A percentile compares a stretch with the other conserved stretches of the same genome.
These are phyloP conservation scores for Desoria tigrina DNA, from an alignment of 2,888 invertebrate genomes.

Conservation along the genomic window DNA sequence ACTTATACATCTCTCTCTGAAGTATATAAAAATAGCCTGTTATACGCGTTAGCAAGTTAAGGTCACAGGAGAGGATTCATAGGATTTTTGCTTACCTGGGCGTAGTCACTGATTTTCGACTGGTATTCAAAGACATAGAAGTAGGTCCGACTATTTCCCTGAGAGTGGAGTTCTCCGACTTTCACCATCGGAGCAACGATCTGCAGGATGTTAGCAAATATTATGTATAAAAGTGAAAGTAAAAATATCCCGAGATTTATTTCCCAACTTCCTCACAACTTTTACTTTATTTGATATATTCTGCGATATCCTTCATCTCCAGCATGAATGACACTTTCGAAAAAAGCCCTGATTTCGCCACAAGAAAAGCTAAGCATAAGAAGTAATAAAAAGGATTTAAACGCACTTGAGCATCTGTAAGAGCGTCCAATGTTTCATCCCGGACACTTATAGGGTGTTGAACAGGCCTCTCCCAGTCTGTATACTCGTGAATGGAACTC, in stretches of 20 bases:
- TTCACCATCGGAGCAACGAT: slow-evolving; percentile 86
- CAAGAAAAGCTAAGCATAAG: no score
- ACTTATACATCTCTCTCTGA: no score
- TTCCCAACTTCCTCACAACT: no score
- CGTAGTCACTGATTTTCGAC: slow-evolving; percentile 83
- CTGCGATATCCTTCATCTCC: no score
- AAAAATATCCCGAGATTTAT: no score
- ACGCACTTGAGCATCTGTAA: slow-evolving; percentile 72
- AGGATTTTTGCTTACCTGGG: slow-evolving; percentile 66
- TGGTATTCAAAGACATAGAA: slow-evolving; percentile 90
- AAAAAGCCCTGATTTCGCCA: no score
- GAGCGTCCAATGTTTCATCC: slow-evolving; percentile 86
- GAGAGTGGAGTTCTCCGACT: slow-evolving; percentile 84
- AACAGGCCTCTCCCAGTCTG: slow-evolving; percentile 86
- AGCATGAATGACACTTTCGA: no score
- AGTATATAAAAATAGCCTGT: no score
- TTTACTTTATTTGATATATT: no score
- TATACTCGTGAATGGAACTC: slow-evolving; percentile 61
- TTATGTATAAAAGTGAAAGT: not conserved
- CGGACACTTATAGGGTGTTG: slow-evolving; percentile 86
- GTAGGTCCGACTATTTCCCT: slow-evolving; percentile 73
- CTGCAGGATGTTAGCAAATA: no score
- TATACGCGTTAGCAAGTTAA: not conserved
- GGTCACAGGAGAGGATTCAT: no score
- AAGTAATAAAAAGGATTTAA: no score